Conservation (phyloP, 2,113 vertebrate species). For the Callipepla californica region DNA sequence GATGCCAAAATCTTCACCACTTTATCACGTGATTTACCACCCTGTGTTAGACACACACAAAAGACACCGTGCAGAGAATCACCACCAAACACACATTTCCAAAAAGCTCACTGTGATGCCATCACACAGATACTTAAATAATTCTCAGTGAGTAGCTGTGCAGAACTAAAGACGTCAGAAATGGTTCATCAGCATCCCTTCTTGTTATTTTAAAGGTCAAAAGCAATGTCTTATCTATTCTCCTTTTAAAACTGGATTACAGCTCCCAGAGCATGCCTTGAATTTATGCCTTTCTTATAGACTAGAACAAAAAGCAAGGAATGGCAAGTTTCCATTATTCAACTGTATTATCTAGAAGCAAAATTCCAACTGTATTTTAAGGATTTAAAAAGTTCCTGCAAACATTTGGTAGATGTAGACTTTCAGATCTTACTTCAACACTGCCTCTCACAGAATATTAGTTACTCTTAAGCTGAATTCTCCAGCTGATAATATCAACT, state of each 20-base stretch:
- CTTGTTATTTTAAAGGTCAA: not conserved
- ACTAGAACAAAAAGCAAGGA: not conserved
- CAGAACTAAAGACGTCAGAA: not conserved
- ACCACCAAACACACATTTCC: not conserved
- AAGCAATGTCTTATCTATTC: not conserved
- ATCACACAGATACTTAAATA: not conserved
- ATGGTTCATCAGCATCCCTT: not conserved
- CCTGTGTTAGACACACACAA: constrained; percentile 77
- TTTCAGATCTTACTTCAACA: not conserved
- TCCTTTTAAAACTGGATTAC: not conserved
- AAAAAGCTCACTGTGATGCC: not conserved
- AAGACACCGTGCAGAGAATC: not conserved
- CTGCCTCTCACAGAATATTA: not conserved
- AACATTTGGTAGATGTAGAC: not conserved
- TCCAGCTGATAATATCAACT: not conserved
- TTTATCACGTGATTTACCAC: constrained; percentile 92
- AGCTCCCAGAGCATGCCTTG: not conserved
- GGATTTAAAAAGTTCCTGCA: not conserved
- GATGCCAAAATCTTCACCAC: constrained; percentile 85
- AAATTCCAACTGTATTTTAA: not conserved
- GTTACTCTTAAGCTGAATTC: not conserved
- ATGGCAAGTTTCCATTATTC: not conserved
- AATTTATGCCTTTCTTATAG: not conserved
- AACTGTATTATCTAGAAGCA: not conserved
- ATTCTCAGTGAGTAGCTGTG: not conserved